phyloP scores from a whole-genome alignment of 1,140 invertebrate genomes.

The Sitodiplosis mosellana region DNA sequence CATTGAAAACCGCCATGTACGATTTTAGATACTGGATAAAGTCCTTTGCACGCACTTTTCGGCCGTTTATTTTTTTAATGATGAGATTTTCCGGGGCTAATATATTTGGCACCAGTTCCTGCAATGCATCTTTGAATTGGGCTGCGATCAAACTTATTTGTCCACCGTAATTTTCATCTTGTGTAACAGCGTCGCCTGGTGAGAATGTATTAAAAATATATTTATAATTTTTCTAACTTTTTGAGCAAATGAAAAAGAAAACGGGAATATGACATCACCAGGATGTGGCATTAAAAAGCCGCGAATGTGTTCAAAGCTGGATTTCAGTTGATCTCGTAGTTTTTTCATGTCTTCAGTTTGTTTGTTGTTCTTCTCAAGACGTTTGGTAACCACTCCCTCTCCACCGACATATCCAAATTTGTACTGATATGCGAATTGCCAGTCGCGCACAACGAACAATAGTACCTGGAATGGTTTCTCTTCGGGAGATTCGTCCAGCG shows the following conservation, averaged over 20 bases:
- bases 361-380: conserved; percentile 74
- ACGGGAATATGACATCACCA: conserved; percentile 74
- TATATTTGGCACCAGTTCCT: conserved; percentile 70
- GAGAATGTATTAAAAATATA: too few species aligned
- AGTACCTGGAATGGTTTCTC: conserved; percentile 86
- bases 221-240: too few species aligned
- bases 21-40: conserved; percentile 93
- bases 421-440: conserved; percentile 96
- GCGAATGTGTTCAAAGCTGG: conserved; percentile 86
- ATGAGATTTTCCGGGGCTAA: conserved; percentile 81
- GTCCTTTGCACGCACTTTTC: conserved; percentile 83
- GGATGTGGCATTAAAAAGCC: conserved; percentile 98
- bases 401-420: conserved; percentile 83
- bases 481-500: conserved; percentile 75
- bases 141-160: conserved; percentile 78
- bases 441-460: conserved; percentile 91
- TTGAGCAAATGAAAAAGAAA: too few species aligned
- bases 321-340: conserved; percentile 78
- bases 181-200: too few species aligned
- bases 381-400: conserved; percentile 60
- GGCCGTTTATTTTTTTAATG: conserved; percentile 90
- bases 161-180: conserved; percentile 93
- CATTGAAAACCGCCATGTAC: conserved; percentile 92
- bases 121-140: conserved; percentile 79
- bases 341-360: conserved; percentile 92